Conservation (phyloP, 2,113 vertebrate species). For the Dasyurus viverrinus region DNA sequence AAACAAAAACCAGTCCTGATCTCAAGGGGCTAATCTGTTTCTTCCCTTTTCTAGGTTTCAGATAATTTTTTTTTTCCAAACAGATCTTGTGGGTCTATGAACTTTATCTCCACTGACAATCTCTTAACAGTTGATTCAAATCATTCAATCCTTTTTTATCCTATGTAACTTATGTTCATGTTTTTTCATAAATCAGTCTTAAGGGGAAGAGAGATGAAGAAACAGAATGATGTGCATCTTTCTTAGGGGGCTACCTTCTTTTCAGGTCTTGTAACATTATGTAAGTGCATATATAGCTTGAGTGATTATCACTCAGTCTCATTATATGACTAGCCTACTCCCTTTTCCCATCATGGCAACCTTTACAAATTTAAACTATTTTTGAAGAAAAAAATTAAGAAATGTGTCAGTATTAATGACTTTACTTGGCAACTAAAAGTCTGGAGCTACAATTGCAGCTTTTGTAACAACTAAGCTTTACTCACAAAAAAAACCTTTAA, state of each 20-base stretch:
- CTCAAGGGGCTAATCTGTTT: not conserved
- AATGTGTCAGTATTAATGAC: constrained; percentile 4
- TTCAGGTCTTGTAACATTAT: not conserved
- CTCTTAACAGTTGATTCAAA: not conserved
- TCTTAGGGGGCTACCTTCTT: not conserved
- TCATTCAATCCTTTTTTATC: not conserved
- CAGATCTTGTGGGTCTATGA: not conserved
- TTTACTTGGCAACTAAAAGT: constrained; percentile 11
- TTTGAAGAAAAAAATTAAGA: constrained; percentile 19
- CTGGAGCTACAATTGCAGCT: constrained; percentile 29
- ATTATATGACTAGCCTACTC: not conserved
- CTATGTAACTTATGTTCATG: not conserved
- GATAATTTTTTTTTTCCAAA: not conserved
- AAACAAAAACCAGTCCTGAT: not conserved
- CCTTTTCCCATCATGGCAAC: constrained; percentile 13
- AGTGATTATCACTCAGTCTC: not conserved
- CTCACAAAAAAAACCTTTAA: constrained; percentile 1
- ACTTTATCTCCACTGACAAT: not conserved
- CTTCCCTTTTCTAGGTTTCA: not conserved
- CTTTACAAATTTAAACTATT: constrained; percentile 11
- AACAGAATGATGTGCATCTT: not conserved
- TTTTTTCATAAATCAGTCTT: not conserved
- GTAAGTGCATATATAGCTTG: not conserved
- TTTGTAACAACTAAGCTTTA: constrained; percentile 23
- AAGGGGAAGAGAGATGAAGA: not conserved